These are phyloP conservation scores for Acleris laterana DNA, from an alignment of 2,888 invertebrate genomes.

Conservation along the genomic window DNA sequence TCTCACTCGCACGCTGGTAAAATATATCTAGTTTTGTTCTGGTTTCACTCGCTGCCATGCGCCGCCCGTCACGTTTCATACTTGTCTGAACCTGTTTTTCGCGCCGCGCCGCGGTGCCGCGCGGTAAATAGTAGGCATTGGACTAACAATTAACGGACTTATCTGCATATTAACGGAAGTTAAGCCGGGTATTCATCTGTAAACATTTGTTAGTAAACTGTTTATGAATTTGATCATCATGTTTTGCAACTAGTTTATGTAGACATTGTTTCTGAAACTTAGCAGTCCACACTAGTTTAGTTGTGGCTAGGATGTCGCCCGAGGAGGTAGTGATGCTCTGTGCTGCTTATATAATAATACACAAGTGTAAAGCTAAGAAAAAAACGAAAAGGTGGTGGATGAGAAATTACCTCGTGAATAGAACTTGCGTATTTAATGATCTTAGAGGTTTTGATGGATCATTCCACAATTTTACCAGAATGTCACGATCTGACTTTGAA, in stretches of 20 bases:
- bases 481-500: constrained; percentile 22
- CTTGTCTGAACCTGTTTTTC: too few relatives aligned
- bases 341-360: constrained; percentile 28
- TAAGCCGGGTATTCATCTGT: constrained; percentile 19
- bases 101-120: too few relatives aligned
- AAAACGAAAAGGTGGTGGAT: too few relatives aligned
- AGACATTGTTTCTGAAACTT: constrained; percentile 19
- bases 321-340: constrained; percentile 26
- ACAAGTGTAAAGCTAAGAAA: constrained; percentile 5
- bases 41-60: too few relatives aligned
- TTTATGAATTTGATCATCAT: constrained; percentile 13
- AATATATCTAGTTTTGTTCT: too few relatives aligned
- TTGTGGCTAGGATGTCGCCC: constrained; percentile 22
- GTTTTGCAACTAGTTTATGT: constrained; percentile 2
- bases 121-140: too few relatives aligned
- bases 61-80: too few relatives aligned
- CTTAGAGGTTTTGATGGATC: constrained; percentile 18
- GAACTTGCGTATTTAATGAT: constrained; percentile 17
- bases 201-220: background rate
- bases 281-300: constrained; percentile 15
- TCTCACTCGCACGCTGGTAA: too few relatives aligned
- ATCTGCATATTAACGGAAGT: too few relatives aligned
- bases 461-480: constrained; percentile 20
- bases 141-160: too few relatives aligned
- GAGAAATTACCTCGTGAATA: constrained; percentile 10